Conservation (phyloP, 2,888 invertebrate species). For the Gastrophysa polygoni region DNA sequence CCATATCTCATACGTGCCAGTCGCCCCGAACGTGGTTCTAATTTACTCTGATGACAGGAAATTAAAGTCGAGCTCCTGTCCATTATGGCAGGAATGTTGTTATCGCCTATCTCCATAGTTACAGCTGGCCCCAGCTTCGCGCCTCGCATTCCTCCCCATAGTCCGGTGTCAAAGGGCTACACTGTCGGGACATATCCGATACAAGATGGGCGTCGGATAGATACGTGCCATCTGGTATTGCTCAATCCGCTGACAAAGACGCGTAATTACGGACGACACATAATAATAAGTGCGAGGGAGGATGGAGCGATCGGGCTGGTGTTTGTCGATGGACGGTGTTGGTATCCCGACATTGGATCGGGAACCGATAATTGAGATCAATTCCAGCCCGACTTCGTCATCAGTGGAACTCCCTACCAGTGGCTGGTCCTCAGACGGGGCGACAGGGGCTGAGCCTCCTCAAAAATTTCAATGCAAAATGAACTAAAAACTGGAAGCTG, state of each 20-base stretch:
- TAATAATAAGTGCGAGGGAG: background rate
- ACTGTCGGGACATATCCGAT: constrained; percentile 36
- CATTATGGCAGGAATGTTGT: constrained; percentile 54
- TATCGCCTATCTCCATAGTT: constrained; percentile 54
- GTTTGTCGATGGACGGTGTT: too few relatives aligned
- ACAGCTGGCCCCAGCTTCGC: constrained; percentile 50
- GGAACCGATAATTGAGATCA: background rate
- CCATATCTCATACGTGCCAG: constrained; percentile 44
- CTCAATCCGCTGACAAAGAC: constrained; percentile 22
- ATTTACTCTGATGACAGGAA: constrained; percentile 55
- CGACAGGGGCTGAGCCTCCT: too few relatives aligned
- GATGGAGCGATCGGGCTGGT: background rate
- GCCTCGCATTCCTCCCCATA: constrained; percentile 39
- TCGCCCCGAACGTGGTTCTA: constrained; percentile 48
- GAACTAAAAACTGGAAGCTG: too few relatives aligned
- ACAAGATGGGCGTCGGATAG: constrained; percentile 38
- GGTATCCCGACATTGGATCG: too few relatives aligned
- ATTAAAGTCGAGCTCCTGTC: constrained; percentile 55
- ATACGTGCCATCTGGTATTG: constrained; percentile 32
- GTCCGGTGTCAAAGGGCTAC: constrained; percentile 45
- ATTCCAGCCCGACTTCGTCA: too few relatives aligned
- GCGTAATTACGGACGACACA: background rate
- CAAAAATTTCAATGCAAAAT: too few relatives aligned
- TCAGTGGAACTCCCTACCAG: too few relatives aligned
- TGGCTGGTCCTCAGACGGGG: too few relatives aligned